Percentiles rank a stretch among this genome's conserved stretches.
These are phyloP conservation scores for Tetragonula carbonaria DNA, from an alignment of 2,888 invertebrate species.

Conservation along the genomic window DNA sequence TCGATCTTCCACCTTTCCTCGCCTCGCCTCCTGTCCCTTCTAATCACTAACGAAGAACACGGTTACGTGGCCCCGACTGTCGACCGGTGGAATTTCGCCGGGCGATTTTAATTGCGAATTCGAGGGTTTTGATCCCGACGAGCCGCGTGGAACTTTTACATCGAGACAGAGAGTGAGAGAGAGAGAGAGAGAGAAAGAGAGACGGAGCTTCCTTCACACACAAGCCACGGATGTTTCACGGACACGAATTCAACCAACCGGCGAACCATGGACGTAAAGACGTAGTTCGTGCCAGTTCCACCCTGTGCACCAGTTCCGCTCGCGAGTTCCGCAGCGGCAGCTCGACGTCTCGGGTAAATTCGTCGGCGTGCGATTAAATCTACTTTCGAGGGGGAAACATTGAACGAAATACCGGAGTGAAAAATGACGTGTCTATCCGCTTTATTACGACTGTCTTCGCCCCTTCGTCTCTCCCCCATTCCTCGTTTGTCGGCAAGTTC, in stretches of 20 bases:
- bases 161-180: neutral
- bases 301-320: neutral
- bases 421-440: neutral
- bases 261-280: neutral
- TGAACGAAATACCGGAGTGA: no score
- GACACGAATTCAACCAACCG: neutral
- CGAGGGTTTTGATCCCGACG: constrained; percentile 13
- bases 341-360: neutral
- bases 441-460: neutral
- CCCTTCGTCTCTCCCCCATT: no score
- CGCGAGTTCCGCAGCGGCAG: neutral
- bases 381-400: neutral
- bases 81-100: constrained; percentile 4
- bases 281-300: constrained; percentile 18
- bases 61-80: constrained; percentile 15
- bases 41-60: constrained; percentile 34
- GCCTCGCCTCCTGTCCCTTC: neutral
- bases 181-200: no score
- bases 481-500: neutral
- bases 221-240: neutral
- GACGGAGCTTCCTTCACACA: no score
- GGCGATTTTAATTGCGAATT: constrained; percentile 52
- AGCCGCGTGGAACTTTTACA: constrained; percentile 7
- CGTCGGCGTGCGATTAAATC: constrained; percentile 2
- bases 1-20: neutral